Percentiles rank a stretch among this genome's conserved stretches.
phyloP scores from a whole-genome alignment of 1,140 invertebrate genomes.

The Cyrtorhinus lividipennis region DNA sequence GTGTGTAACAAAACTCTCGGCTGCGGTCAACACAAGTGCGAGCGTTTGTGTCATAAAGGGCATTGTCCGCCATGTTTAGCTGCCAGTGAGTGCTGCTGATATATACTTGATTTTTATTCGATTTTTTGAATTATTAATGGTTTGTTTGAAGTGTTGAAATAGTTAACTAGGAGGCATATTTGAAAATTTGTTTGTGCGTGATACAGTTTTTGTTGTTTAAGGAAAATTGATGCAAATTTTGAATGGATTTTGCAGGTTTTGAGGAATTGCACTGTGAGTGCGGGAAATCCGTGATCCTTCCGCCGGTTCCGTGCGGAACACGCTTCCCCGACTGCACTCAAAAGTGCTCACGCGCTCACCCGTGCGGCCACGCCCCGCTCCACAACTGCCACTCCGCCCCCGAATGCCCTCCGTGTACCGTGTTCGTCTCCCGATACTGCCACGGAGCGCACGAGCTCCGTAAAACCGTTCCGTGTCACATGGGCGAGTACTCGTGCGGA shows the following conservation, averaged over 20 bases:
- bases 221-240: background rate
- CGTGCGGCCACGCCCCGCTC: conserved; percentile 64
- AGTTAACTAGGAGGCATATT: no score
- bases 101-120: no score
- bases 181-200: no score
- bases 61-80: conserved; percentile 70
- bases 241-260: conserved; percentile 41
- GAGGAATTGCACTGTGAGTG: conserved; percentile 87
- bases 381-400: conserved; percentile 62
- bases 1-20: conserved; percentile 63
- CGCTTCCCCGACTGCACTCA: conserved; percentile 60
- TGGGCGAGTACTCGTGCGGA: conserved; percentile 80
- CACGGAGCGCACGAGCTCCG: conserved; percentile 77
- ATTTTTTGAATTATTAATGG: background rate
- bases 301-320: conserved; percentile 83
- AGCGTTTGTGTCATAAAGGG: conserved; percentile 73
- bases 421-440: conserved; percentile 74
- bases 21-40: conserved; percentile 79
- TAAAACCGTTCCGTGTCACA: conserved; percentile 76
- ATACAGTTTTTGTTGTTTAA: background rate
- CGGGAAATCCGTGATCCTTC: conserved; percentile 67
- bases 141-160: conserved; percentile 14
- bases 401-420: conserved; percentile 83
- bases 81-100: conserved; percentile 54
- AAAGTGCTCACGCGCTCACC: conserved; percentile 59